A percentile compares a stretch with the other conserved stretches of the same genome.
Evolutionary conservation across 37 sponge, comb jelly and placozoan species (phyloP).

Genomic region (Halisarca cf. caerulea): DNA sequence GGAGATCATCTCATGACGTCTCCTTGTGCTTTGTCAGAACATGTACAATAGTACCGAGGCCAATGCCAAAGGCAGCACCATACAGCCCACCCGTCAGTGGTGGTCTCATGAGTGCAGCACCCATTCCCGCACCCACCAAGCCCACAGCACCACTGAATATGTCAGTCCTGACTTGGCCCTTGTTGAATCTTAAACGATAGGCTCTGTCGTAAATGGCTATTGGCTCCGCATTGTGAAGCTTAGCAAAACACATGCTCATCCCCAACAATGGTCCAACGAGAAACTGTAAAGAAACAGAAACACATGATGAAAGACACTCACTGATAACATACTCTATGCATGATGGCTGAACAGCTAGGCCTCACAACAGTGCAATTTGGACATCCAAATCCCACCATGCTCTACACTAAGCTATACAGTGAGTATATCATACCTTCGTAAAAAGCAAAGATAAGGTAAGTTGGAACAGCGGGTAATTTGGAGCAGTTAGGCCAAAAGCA

Average conservation of each 20-base stretch:
- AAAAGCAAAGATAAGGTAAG: too few species aligned
- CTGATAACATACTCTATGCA: background rate
- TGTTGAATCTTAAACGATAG: background rate
- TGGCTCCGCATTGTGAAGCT: background rate
- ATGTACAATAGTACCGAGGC: background rate
- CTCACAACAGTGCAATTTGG: too few species aligned
- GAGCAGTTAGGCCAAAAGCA: too few species aligned
- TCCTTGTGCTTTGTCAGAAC: constrained; percentile 17
- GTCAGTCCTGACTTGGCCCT: constrained; percentile 13
- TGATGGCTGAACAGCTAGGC: too few species aligned
- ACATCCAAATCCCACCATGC: too few species aligned
- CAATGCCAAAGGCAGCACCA: constrained; percentile 20
- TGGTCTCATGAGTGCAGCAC: background rate
- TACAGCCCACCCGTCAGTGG: background rate
- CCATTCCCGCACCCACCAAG: background rate
- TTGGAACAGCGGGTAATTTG: too few species aligned
- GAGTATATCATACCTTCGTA: too few species aligned
- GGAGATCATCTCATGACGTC: too few species aligned
- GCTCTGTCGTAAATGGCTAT: constrained; percentile 22
- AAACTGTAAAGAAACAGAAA: background rate
- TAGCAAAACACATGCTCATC: background rate
- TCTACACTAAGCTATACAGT: too few species aligned
- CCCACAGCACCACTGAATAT: background rate
- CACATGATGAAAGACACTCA: background rate
- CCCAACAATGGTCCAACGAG: constrained; percentile 6